Evolutionary conservation across 2,113 vertebrate genomes (phyloP).

Genomic region (Oreochromis tanganicae): DNA sequence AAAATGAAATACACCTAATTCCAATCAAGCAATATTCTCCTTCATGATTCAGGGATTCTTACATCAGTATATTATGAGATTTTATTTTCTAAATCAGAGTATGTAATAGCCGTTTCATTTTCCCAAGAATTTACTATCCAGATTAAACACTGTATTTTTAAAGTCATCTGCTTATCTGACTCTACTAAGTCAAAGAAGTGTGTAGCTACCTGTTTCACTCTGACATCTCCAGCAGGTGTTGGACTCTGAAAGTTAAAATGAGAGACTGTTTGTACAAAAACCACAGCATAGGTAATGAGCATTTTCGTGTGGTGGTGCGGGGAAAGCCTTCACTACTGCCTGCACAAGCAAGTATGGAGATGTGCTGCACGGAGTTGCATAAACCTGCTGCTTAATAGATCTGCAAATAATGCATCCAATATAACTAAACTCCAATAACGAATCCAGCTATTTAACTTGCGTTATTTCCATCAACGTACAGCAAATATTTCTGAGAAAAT

Average conservation of each 20-base stretch:
- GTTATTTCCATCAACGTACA: neutral
- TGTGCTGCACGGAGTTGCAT: neutral
- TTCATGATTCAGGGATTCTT: neutral
- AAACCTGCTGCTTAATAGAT: neutral
- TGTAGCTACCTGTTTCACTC: slow-evolving; percentile 70
- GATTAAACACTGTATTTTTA: neutral
- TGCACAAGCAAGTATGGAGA: neutral
- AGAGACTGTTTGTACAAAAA: slow-evolving; percentile 29
- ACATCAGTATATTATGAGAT: neutral
- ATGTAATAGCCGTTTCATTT: neutral
- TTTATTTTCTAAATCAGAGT: neutral
- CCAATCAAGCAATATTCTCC: neutral
- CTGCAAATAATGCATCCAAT: neutral
- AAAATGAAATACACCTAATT: neutral
- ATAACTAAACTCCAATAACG: fast-evolving
- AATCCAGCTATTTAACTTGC: neutral
- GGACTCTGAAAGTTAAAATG: slow-evolving; percentile 62
- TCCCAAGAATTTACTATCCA: neutral
- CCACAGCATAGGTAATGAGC: neutral
- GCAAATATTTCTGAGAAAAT: fast-evolving
- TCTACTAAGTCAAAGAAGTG: neutral
- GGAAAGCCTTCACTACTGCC: neutral
- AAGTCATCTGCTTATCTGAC: neutral
- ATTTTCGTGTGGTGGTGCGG: neutral
- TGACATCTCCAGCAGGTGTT: slow-evolving; percentile 75